Evolutionary conservation across 2,888 invertebrate species (phyloP).

Genomic region (Mycalesis mineus): DNA sequence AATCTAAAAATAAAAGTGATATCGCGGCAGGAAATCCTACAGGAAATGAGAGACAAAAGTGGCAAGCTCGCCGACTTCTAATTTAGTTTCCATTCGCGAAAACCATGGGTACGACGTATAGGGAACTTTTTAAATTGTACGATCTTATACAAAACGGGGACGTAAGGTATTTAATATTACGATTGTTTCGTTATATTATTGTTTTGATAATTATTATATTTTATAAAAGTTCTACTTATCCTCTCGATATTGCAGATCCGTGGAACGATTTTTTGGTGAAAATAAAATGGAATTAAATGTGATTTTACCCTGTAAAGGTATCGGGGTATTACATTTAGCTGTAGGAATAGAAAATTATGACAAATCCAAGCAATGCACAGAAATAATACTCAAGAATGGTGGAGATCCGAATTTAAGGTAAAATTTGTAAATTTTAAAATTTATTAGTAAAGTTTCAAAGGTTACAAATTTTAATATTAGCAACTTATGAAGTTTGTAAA

Average conservation of each 20-base stretch:
- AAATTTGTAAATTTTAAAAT: conserved; percentile 15
- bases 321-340: conserved; percentile 86
- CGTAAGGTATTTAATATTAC: conserved; percentile 64
- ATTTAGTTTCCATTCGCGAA: conserved; percentile 44
- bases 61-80: conserved; percentile 49
- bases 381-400: conserved; percentile 82
- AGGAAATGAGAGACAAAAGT: conserved; percentile 63
- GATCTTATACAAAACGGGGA: conserved; percentile 82
- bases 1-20: conserved; percentile 45
- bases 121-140: conserved; percentile 74
- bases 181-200: not conserved
- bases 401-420: conserved; percentile 86
- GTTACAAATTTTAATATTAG: too few species aligned
- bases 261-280: conserved; percentile 56
- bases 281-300: conserved; percentile 82
- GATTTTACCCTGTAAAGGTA: conserved; percentile 83
- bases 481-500: too few species aligned
- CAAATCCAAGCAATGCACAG: conserved; percentile 81
- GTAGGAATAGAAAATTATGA: conserved; percentile 83
- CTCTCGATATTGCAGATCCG: conserved; percentile 55
- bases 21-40: conserved; percentile 53
- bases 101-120: conserved; percentile 64
- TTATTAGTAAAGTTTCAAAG: too few species aligned
- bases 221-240: conserved; percentile 8
- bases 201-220: conserved; percentile 7